These are phyloP conservation scores for Uromys caudimaculatus DNA, from an alignment of 2,797 vertebrate species.

Conservation along the genomic window DNA sequence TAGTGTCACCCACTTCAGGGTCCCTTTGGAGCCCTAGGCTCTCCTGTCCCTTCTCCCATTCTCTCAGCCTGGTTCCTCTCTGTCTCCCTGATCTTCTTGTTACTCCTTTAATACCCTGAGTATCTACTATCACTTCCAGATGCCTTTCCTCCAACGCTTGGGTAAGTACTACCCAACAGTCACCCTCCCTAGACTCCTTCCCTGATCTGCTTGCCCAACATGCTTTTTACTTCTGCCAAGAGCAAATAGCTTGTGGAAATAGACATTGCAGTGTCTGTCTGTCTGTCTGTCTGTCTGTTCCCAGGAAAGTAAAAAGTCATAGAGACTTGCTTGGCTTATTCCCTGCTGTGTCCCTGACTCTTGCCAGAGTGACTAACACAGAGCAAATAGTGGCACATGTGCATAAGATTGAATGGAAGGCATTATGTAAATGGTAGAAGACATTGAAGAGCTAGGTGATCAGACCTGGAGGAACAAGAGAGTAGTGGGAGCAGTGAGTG, in stretches of 20 bases:
- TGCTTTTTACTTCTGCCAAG: neutral
- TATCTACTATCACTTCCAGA: neutral
- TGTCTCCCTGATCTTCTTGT: neutral
- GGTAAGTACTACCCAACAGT: neutral
- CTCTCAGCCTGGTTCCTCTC: neutral
- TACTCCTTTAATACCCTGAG: neutral
- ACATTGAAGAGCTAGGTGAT: neutral
- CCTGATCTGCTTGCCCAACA: neutral
- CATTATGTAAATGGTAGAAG: neutral
- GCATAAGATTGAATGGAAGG: neutral
- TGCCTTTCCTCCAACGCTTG: neutral
- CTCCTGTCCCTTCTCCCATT: too few relatives aligned
- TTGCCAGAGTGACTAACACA: neutral
- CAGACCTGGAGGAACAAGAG: neutral
- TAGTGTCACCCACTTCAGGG: neutral
- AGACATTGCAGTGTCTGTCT: neutral
- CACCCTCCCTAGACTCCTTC: rapidly evolving
- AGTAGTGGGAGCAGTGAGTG: neutral
- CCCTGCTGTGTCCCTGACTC: neutral
- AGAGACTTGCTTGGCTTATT: neutral
- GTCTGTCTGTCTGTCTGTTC: neutral
- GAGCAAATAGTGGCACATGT: rapidly evolving
- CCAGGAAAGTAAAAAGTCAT: neutral
- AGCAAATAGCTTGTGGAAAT: neutral
- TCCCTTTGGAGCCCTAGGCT: neutral